Evolutionary conservation across 1,140 invertebrate genomes (phyloP), one percentile per base, ranked within the genome.

Genomic region (Megalopta genalis): DNA sequence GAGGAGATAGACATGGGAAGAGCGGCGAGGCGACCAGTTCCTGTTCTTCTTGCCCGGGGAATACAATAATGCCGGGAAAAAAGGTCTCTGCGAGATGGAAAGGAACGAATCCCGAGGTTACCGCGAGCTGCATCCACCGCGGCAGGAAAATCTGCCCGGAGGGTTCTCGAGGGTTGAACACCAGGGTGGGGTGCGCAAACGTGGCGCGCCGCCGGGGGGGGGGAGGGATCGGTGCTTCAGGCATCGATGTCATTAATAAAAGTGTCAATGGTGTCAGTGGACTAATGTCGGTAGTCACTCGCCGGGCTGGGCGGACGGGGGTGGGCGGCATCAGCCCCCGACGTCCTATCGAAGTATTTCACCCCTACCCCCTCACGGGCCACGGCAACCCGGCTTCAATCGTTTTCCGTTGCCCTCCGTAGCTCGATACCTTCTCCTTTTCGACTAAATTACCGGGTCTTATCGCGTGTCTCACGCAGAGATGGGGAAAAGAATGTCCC

Each of bases 231-330:
- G 54, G 80, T 75, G 81, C 82, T 85, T 83, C 80, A 86, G 88
- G 90, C 91, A 91, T 91, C 88, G 87, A 86, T 84, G 86, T 92
- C 91, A 93, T 93, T 92, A 93, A 93, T 93, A 92, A 93, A 92
- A 92, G 90, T 91, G 92, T 93, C 92, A 92, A 93, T 93, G 91
- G 91, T 92, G 92, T 93, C 91, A 91, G 89, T 92, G 90, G 91
- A 92, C 92, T 93, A 93, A 93, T 93, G 91, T 91, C 84, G 88
- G 91, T 88, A 92, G 91, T 92, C 91, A 90, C 90, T 93, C 90
- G 87, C 80, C 77, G 59, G 49, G 84, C 81, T 77, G 77, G 78
- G 65, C 32, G 79, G 82, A 77, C 42, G 59, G 71, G 80, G 80
- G 73, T 46, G 72, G 81, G 57, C 49, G 73, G 64, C 75, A 73